Percentiles rank a stretch among this genome's conserved stretches.
phyloP scores from a whole-genome alignment of 2,113 vertebrate genomes.

The Cephalopholis sonnerati region DNA sequence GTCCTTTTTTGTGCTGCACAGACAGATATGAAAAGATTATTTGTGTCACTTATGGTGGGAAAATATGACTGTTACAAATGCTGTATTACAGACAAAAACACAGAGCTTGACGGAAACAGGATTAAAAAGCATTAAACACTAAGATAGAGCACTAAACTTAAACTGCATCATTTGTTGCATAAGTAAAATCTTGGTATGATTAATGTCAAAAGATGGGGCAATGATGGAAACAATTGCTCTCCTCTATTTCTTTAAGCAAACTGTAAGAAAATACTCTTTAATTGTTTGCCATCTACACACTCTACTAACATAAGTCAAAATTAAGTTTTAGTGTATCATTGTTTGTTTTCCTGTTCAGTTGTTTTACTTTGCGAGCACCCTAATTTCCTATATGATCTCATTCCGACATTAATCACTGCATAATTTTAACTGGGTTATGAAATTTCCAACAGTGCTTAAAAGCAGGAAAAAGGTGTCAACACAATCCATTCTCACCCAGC shows the following conservation, averaged over 20 bases:
- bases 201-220: background rate
- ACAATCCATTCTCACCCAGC: background rate
- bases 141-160: background rate
- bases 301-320: background rate
- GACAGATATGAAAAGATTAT: constrained; percentile 15
- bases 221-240: background rate
- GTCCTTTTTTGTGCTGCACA: background rate
- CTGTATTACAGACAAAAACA: background rate
- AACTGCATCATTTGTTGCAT: constrained; percentile 13
- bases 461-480: background rate
- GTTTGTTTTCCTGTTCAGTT: background rate
- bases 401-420: background rate
- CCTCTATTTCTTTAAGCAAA: background rate
- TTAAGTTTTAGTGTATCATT: background rate
- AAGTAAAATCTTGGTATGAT: background rate
- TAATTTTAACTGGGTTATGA: background rate
- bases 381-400: background rate
- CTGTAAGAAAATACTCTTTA: background rate
- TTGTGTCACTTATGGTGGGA: background rate
- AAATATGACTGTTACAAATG: background rate
- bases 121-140: constrained; percentile 11
- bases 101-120: background rate
- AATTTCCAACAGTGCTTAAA: rapidly evolving
- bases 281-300: background rate
- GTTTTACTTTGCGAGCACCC: background rate